Percentiles rank a stretch among this genome's conserved stretches.
phyloP scores from a whole-genome alignment of 2,797 vertebrate species.

The Cephalopachus bancanus region DNA sequence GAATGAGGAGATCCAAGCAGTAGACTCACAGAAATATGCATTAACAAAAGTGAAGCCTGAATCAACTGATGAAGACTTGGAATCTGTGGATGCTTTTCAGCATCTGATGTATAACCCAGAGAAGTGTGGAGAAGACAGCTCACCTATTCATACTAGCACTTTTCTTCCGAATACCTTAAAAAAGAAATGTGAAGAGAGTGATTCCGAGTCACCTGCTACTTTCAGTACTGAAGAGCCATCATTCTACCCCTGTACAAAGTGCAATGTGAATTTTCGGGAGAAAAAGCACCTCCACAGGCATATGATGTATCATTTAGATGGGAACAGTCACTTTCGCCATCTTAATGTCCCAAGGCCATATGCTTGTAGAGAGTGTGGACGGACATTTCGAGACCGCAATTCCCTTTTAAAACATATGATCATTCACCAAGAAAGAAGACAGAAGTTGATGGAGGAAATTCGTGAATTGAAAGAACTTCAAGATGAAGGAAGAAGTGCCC shows the following conservation, averaged over 20 bases:
- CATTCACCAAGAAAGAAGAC: conserved; percentile 95
- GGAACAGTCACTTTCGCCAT: conserved; percentile 96
- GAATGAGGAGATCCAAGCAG: conserved; percentile 88
- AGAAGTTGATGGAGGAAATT: conserved; percentile 95
- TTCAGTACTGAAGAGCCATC: conserved; percentile 93
- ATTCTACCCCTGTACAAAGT: conserved; percentile 96
- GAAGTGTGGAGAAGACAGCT: conserved; percentile 92
- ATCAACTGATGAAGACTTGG: conserved; percentile 91
- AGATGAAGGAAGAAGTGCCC: conserved; percentile 91
- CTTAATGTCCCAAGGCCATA: conserved; percentile 94
- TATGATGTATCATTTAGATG: conserved; percentile 99
- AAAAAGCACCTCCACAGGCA: conserved; percentile 96
- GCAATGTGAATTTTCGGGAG: conserved; percentile 97
- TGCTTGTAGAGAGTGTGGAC: conserved; percentile 96
- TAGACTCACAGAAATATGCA: conserved; percentile 90
- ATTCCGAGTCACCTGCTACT: conserved; percentile 90
- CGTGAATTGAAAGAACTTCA: conserved; percentile 93
- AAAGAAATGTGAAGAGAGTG: conserved; percentile 93
- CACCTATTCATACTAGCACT: conserved; percentile 92
- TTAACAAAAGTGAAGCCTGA: conserved; percentile 92
- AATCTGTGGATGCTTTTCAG: conserved; percentile 91
- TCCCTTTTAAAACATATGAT: conserved; percentile 97
- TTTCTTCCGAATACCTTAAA: conserved; percentile 90
- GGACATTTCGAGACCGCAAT: conserved; percentile 95
- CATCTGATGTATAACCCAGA: conserved; percentile 92